Evolutionary conservation across 35 echinoderm and acorn worm genomes (phyloP), one percentile per base, ranked within the genome.

Genomic region (Strongylocentrotus purpuratus): DNA sequence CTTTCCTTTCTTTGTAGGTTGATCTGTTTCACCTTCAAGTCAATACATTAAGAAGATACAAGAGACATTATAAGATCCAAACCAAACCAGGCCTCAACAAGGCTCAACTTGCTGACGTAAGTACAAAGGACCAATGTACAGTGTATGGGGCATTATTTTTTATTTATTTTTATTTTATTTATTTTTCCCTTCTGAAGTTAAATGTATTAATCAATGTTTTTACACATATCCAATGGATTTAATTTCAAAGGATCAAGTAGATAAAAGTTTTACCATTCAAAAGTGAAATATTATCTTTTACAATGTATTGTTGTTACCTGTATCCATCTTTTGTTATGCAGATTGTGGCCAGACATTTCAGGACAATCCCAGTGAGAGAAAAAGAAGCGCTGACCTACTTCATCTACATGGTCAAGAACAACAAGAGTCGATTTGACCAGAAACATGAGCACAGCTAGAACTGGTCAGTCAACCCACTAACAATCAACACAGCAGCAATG

Each of bases 331-430:
- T 41, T 22, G 1, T 11, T 91, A 31, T 94, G 15, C 95, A 99
- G 98, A 97, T 95, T 0, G 97, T 99, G 7, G 97, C 97, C 15
- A 95, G 96, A 88, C 98, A 99, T 65, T 99, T 99, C 96, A 96
- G 92, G 96, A 99, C 98, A 5, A 71, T 99, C 45, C 98, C 98
- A 22, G 98, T 99, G 71, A 96, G 92, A 48, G 98, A 99, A 86
- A 99, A 99, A 85, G 98, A 99, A 46, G 97, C 98, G 9, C 92
- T 99, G 90, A 99, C 98, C 6, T 99, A 97, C 78, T 99, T 99
- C 96, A 99, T 99, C 95, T 99, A 99, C 97, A 99, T 99, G 98
- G 98, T 99, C 33, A 99, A 99, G 92, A 99, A 99, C 91, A 97
- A 99, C 92, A 99, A 99, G 86, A 99, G 98, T 70, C 88, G 98